These are phyloP conservation scores for Harmothoe impar DNA, from an alignment of 2,888 invertebrate genomes.

Conservation along the genomic window DNA sequence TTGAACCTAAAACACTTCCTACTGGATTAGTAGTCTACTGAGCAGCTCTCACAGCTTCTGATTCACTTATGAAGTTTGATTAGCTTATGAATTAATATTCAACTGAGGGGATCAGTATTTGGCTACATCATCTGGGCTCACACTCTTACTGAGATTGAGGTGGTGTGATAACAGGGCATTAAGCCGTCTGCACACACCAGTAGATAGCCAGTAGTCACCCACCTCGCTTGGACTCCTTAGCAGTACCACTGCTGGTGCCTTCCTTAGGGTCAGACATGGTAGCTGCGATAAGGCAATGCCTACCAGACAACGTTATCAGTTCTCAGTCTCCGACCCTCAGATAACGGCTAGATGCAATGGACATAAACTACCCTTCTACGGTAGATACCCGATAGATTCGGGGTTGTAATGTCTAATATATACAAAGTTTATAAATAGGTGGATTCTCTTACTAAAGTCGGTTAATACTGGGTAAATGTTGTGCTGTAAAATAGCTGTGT, in stretches of 20 bases:
- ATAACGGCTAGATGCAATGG: neutral
- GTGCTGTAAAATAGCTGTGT: conserved; percentile 3
- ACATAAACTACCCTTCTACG: neutral
- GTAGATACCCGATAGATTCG: neutral
- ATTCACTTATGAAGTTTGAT: too few relatives aligned
- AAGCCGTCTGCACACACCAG: neutral
- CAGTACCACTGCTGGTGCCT: conserved; percentile 57
- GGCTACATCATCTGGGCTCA: too few relatives aligned
- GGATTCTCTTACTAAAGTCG: too few relatives aligned
- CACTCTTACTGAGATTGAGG: neutral
- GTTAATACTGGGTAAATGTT: neutral
- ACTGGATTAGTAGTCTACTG: too few relatives aligned
- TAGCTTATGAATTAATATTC: too few relatives aligned
- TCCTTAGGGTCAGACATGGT: conserved; percentile 55
- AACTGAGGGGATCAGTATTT: too few relatives aligned
- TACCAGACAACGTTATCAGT: neutral
- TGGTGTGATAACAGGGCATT: neutral
- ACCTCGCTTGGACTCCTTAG: conserved; percentile 43
- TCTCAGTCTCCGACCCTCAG: conserved; percentile 4
- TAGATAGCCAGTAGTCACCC: conserved; percentile 5
- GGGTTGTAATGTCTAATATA: neutral
- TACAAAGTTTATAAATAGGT: conserved; percentile 4
- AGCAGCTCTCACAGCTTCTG: too few relatives aligned
- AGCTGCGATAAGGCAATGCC: neutral
- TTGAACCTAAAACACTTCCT: too few relatives aligned